Conservation (phyloP, 2,797 vertebrate species). For the Sebastes alutus region DNA sequence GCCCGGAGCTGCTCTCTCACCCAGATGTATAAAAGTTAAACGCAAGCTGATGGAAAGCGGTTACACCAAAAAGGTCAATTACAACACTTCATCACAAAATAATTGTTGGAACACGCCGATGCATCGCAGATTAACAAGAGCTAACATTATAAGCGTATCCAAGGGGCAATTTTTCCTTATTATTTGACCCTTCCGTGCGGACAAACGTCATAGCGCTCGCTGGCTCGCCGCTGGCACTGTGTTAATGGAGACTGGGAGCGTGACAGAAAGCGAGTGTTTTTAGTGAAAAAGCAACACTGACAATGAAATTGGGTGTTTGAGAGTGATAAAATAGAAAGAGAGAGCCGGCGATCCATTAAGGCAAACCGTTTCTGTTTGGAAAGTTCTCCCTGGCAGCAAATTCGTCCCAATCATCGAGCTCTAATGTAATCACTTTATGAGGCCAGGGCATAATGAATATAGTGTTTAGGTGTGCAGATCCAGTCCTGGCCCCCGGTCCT, state of each 20-base stretch:
- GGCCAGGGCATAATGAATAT: slow-evolving; percentile 79
- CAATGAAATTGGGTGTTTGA: slow-evolving; percentile 73
- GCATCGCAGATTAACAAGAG: slow-evolving; percentile 56
- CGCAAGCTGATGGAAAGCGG: slow-evolving; percentile 41
- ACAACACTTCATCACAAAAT: slow-evolving; percentile 64
- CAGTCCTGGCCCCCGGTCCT: slow-evolving; percentile 62
- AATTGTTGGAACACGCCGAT: slow-evolving; percentile 43
- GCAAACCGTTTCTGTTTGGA: slow-evolving; percentile 68
- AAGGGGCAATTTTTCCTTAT: slow-evolving; percentile 31
- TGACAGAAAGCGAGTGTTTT: slow-evolving; percentile 51
- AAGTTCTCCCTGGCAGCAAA: slow-evolving; percentile 73
- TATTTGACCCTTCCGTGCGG: slow-evolving; percentile 27
- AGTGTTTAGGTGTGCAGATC: slow-evolving; percentile 77
- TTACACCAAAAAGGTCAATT: slow-evolving; percentile 44
- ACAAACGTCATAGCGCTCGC: slow-evolving; percentile 1
- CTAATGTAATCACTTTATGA: slow-evolving; percentile 79
- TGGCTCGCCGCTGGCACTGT: slow-evolving; percentile 14
- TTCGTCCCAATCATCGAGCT: slow-evolving; percentile 77
- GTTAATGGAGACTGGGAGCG: slow-evolving; percentile 42
- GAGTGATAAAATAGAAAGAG: slow-evolving; percentile 68
- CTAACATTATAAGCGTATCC: slow-evolving; percentile 48
- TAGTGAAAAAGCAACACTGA: slow-evolving; percentile 41
- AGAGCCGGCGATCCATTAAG: slow-evolving; percentile 65
- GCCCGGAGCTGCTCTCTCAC: slow-evolving; percentile 27
- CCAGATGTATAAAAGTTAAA: slow-evolving; percentile 35